These are phyloP conservation scores for Caenorhabditis wallacei DNA, from an alignment of 2,888 invertebrate genomes.

Conservation along the genomic window DNA sequence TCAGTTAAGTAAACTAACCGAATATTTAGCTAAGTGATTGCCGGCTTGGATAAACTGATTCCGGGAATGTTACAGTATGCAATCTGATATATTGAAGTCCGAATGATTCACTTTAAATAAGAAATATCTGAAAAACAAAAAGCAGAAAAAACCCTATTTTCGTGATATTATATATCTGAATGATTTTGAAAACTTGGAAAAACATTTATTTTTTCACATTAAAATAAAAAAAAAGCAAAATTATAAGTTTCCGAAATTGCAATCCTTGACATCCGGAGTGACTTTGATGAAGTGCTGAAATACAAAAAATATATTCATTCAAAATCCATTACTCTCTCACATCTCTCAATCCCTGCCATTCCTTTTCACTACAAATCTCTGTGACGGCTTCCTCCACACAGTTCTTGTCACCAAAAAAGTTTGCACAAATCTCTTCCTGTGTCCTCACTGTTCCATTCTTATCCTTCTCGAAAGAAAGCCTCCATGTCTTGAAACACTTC, in stretches of 20 bases:
- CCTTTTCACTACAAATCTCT: slow-evolving; percentile 5
- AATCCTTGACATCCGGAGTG: slow-evolving; percentile 14
- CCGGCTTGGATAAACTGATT: too few species aligned
- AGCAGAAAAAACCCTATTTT: too few species aligned
- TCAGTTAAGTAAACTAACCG: too few species aligned
- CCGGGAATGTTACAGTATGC: too few species aligned
- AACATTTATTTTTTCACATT: too few species aligned
- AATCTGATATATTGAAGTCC: too few species aligned
- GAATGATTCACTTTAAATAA: too few species aligned
- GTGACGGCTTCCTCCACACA: slow-evolving; percentile 13
- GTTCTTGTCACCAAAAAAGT: slow-evolving; percentile 1
- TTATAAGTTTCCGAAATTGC: background rate
- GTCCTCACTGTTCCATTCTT: slow-evolving; percentile 6
- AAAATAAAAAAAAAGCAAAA: background rate
- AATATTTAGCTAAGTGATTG: too few species aligned
- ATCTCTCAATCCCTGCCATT: slow-evolving; percentile 15
- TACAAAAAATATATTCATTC: background rate
- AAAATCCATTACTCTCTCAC: background rate
- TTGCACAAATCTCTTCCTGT: background rate
- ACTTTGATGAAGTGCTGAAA: slow-evolving; percentile 19
- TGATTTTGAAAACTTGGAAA: too few species aligned
- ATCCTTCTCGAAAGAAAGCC: background rate
- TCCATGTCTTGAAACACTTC: slow-evolving; percentile 10
- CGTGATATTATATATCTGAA: too few species aligned
- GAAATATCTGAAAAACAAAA: too few species aligned